Percentiles rank a stretch among this genome's conserved stretches.
Evolutionary conservation across 2,888 invertebrate species (phyloP).

Genomic region (Chrysolina haemoptera): DNA sequence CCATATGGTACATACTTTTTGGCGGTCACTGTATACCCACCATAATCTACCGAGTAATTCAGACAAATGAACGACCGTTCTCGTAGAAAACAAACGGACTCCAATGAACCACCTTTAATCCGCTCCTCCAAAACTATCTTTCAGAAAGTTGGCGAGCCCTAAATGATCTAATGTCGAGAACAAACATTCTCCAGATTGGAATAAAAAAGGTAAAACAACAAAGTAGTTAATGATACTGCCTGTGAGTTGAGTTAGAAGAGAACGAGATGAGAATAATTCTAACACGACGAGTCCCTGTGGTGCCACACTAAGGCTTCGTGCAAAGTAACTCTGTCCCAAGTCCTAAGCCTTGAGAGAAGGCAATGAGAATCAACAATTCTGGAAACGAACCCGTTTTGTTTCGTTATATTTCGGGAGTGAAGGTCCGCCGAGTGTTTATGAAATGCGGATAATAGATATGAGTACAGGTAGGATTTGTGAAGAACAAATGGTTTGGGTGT

Average conservation of each 20-base stretch:
- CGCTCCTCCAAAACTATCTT: conserved; percentile 20
- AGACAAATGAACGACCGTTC: background rate
- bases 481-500: no score
- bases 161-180: conserved; percentile 47
- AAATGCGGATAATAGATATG: background rate
- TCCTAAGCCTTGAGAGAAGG: conserved; percentile 33
- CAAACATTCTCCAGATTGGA: conserved; percentile 50
- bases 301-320: conserved; percentile 48
- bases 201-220: conserved; percentile 60
- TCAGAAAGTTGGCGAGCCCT: conserved; percentile 35
- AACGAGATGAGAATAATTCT: conserved; percentile 65
- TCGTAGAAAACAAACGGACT: background rate
- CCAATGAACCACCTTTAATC: background rate
- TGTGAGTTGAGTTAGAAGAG: conserved; percentile 62
- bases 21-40: no score
- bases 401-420: conserved; percentile 27
- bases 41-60: background rate
- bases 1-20: no score
- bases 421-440: background rate
- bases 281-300: conserved; percentile 52
- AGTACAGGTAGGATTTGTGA: background rate
- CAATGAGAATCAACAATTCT: conserved; percentile 46
- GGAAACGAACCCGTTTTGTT: conserved; percentile 36
- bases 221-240: conserved; percentile 64
- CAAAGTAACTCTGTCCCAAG: conserved; percentile 20